phyloP scores from a whole-genome alignment of 2,888 invertebrate genomes.

The Drosophila mimica region DNA sequence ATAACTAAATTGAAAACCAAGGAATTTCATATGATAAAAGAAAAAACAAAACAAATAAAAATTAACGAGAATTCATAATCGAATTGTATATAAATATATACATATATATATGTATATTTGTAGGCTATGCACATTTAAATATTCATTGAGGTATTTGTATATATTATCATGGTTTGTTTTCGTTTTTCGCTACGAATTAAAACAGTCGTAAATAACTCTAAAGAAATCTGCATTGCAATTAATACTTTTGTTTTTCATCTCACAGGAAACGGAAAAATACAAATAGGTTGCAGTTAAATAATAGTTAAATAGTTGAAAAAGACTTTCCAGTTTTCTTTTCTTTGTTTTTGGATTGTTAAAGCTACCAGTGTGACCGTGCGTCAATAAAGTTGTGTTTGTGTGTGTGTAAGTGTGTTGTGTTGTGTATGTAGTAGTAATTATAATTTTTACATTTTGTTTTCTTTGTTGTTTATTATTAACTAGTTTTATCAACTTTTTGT shows the following conservation, averaged over 20 bases:
- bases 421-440: slow-evolving; percentile 16
- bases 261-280: slow-evolving; percentile 9
- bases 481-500: slow-evolving; percentile 26
- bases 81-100: neutral
- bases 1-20: neutral
- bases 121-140: slow-evolving; percentile 49
- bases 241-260: slow-evolving; percentile 19
- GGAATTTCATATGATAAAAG: neutral
- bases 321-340: slow-evolving; percentile 22
- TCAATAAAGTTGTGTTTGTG: slow-evolving; percentile 11
- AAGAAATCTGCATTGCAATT: slow-evolving; percentile 25
- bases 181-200: slow-evolving; percentile 13
- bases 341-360: slow-evolving; percentile 29
- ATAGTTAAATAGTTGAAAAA: slow-evolving; percentile 13
- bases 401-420: slow-evolving; percentile 3
- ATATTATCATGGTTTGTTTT: slow-evolving; percentile 13
- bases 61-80: neutral
- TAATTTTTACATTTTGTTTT: slow-evolving; percentile 28
- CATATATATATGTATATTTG: neutral
- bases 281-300: slow-evolving; percentile 10
- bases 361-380: slow-evolving; percentile 49
- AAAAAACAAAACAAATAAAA: neutral
- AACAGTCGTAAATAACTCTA: slow-evolving; percentile 17
- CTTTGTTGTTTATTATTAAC: slow-evolving; percentile 7
- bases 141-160: slow-evolving; percentile 42